Percentiles rank a stretch among this genome's conserved stretches.
phyloP scores from a whole-genome alignment of 2,797 vertebrate species.

The Sebastes wilsoni region DNA sequence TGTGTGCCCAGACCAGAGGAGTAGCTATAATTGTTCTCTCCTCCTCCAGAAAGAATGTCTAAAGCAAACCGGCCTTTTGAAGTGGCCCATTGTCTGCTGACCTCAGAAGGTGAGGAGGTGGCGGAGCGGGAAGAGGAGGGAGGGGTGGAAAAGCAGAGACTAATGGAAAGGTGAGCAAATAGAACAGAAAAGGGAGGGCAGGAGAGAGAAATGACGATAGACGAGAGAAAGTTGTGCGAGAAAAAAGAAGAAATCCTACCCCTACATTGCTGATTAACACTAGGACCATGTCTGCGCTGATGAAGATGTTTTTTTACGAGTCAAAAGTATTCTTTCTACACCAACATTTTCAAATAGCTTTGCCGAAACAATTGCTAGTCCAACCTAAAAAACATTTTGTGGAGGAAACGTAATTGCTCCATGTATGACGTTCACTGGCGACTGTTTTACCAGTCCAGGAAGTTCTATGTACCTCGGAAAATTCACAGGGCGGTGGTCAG shows the following conservation, averaged over 20 bases:
- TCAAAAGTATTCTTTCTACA: not conserved
- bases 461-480: not conserved
- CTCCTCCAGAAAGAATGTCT: conserved; percentile 73
- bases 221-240: not conserved
- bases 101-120: conserved; percentile 63
- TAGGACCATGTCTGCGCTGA: not conserved
- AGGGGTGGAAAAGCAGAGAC: not conserved
- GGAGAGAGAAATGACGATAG: not conserved
- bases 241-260: not conserved
- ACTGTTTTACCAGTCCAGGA: not conserved
- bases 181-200: not conserved
- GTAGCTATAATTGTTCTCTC: conserved; percentile 79
- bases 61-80: conserved; percentile 75
- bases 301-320: not conserved
- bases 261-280: not conserved
- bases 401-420: not conserved
- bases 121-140: not conserved
- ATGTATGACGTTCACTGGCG: not conserved
- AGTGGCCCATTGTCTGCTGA: conserved; percentile 80
- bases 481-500: not conserved
- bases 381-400: not conserved
- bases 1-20: conserved; percentile 65
- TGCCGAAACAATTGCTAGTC: not conserved
- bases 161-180: conserved; percentile 29
- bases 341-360: not conserved